phyloP scores from a whole-genome alignment of 2,113 vertebrate genomes.

The Grammomys surdaster region DNA sequence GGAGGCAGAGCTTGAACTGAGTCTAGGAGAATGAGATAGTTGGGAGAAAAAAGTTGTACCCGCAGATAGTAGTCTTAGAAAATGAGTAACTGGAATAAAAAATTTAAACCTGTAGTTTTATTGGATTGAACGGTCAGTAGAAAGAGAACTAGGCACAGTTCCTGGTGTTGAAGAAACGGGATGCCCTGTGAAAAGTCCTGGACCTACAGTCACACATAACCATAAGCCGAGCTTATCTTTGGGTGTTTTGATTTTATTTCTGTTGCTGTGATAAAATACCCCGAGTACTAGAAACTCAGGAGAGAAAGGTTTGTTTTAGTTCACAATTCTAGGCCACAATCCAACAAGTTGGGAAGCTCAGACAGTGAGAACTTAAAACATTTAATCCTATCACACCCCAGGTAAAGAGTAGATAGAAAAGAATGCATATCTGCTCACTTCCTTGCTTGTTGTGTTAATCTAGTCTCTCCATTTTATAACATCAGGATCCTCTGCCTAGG shows the following conservation, averaged over 20 bases:
- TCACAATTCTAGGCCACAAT: not conserved
- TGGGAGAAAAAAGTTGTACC: not conserved
- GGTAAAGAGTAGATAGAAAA: not conserved
- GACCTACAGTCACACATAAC: not conserved
- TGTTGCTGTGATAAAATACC: not conserved
- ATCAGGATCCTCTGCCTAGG: not conserved
- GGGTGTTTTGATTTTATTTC: not conserved
- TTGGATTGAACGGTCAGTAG: not conserved
- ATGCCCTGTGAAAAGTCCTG: not conserved
- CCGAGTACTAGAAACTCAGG: not conserved
- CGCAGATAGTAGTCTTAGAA: not conserved
- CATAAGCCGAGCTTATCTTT: no score
- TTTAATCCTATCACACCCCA: not conserved
- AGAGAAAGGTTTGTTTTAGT: not conserved
- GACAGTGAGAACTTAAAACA: not conserved
- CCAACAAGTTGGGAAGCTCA: not conserved
- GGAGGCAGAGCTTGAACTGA: not conserved
- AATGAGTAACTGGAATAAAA: not conserved
- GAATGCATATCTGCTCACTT: not conserved
- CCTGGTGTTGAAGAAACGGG: not conserved
- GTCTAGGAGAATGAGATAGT: not conserved
- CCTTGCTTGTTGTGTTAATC: not conserved
- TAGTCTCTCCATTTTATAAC: not conserved
- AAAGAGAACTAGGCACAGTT: not conserved
- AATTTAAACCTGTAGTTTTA: not conserved